A percentile compares a stretch with the other conserved stretches of the same genome.
Conservation (phyloP, 1,140 invertebrate genomes). For the Meteorus sp. region DNA sequence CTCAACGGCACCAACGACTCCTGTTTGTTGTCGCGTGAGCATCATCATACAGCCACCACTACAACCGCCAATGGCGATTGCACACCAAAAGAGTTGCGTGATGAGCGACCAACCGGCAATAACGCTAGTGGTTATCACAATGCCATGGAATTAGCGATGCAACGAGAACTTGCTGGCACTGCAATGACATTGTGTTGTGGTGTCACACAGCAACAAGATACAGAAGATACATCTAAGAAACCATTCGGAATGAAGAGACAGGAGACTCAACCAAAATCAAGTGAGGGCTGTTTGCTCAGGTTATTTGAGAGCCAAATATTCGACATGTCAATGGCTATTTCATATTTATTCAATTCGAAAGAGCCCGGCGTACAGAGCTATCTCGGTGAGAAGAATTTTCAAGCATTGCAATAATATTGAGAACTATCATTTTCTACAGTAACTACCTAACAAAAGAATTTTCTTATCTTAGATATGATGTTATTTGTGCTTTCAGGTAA, state of each 20-base stretch:
- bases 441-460: no score
- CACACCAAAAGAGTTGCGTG: conserved; percentile 30
- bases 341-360: conserved; percentile 98
- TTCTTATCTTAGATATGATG: not conserved
- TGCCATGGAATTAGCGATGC: conserved; percentile 29
- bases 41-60: conserved; percentile 17
- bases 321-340: conserved; percentile 96
- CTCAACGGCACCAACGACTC: conserved; percentile 12
- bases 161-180: conserved; percentile 49
- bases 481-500: conserved; percentile 67
- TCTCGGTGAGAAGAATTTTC: conserved; percentile 67
- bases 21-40: not conserved
- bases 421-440: not conserved
- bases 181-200: conserved; percentile 57
- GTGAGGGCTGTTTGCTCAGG: conserved; percentile 71
- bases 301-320: conserved; percentile 97
- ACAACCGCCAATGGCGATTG: no score
- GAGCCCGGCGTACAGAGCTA: conserved; percentile 96
- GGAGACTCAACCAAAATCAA: conserved; percentile 53
- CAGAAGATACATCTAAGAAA: conserved; percentile 39
- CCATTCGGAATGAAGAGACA: conserved; percentile 42
- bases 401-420: no score
- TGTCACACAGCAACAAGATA: conserved; percentile 44
- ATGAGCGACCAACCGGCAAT: conserved; percentile 17
- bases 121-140: conserved; percentile 28